These are phyloP conservation scores for Anhinga rufa DNA, from an alignment of 2,113 vertebrate genomes.

Conservation along the genomic window DNA sequence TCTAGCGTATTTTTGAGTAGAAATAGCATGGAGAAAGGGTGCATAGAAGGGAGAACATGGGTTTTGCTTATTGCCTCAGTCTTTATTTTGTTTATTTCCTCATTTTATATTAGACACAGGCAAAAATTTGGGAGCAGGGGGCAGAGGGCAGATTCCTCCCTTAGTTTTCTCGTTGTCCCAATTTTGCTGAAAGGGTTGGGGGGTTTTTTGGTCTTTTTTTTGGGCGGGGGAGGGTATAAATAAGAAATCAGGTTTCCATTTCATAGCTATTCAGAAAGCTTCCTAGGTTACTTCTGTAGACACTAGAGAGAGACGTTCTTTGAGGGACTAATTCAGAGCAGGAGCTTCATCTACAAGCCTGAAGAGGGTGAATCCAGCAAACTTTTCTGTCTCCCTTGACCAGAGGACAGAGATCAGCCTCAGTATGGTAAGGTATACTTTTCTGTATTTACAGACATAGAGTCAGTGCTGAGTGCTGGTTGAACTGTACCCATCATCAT, in stretches of 20 bases:
- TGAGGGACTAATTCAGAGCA: not conserved
- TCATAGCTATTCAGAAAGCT: not conserved
- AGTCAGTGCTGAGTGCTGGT: not conserved
- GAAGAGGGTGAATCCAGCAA: not conserved
- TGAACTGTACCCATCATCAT: not conserved
- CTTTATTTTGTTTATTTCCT: not conserved
- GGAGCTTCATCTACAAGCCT: not conserved
- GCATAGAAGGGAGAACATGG: not conserved
- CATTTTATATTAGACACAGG: rapidly evolving
- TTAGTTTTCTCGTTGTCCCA: not conserved
- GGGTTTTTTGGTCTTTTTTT: not conserved
- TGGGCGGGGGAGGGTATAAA: not conserved
- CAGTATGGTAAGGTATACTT: not conserved
- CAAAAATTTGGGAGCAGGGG: not conserved
- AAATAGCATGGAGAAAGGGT: not conserved
- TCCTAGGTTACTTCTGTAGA: not conserved
- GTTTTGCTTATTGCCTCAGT: not conserved
- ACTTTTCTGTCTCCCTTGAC: not conserved
- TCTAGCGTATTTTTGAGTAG: not conserved
- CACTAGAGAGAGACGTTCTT: not conserved
- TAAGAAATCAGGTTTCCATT: not conserved
- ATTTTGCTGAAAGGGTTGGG: not conserved
- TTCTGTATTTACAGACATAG: not conserved
- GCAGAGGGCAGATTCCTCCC: not conserved
- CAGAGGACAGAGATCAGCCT: not conserved